Evolutionary conservation across 2,888 invertebrate species (phyloP), one percentile per base, ranked within the genome.

Genomic region (Sthenelais limicola): DNA sequence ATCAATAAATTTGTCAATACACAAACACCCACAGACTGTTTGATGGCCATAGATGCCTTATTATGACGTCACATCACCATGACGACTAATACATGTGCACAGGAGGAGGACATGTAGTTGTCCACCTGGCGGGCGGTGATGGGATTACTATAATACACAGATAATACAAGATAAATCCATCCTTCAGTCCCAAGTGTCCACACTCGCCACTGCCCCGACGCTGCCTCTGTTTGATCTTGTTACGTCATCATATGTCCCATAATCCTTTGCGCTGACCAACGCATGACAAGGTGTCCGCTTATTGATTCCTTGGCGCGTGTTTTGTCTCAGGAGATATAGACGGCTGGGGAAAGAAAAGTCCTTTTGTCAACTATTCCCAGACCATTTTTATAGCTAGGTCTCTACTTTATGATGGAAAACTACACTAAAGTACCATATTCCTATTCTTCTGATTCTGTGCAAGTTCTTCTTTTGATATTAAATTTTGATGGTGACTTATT

Each of bases 191-290:
- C n/a, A n/a, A n/a, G n/a, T n/a, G 56, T 56, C 56, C 56, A 56
- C 56, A 56, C 30, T 56, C n/a, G n/a, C n/a, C n/a, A n/a, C n/a
- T n/a, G 56, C 33, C 56, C 56, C 30, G 32, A 56, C 30, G 56
- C 56, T 33, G 56, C 56, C 56, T 56, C 56, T 56, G 56, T 56
- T 56, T 56, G 56, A 21, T 33, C 3, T 30, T 33, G 12, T 56
- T 56, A 56, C 56, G 56, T 56, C 56, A 56, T n/a, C 56, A 56
- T 12, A 32, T 56, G 56, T 56, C 56, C 56, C 56, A 56, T 56
- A 56, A 56, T 56, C 56, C 56, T 15, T 33, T 28, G 9, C 32
- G 56, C 18, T 56, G 56, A 32, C 30, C 32, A 33, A 33, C n/a
- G n/a, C 56, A 56, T 56, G 56, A 21, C 56, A 56, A 56, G 56